A percentile compares a stretch with the other conserved stretches of the same genome.
Conservation (phyloP, 2,113 vertebrate genomes). For the Hypomesus transpacificus region DNA sequence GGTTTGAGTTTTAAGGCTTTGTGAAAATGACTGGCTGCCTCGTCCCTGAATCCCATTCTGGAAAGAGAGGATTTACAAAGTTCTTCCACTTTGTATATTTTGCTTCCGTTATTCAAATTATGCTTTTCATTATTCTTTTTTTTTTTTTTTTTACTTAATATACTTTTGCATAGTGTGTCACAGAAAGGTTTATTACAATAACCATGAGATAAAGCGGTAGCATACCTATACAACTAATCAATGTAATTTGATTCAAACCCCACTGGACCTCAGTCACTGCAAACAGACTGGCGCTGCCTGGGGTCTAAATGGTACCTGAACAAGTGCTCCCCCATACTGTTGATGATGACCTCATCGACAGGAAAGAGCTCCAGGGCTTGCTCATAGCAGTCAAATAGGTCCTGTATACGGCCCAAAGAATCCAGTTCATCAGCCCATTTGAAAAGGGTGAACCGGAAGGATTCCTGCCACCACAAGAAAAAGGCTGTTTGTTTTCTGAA, state of each 20-base stretch:
- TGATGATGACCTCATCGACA: conserved; percentile 90
- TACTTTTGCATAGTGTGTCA: neutral
- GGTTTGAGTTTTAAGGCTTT: conserved; percentile 93
- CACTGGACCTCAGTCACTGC: too few relatives aligned
- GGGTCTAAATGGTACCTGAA: conserved; percentile 78
- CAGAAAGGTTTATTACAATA: neutral
- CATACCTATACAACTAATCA: too few relatives aligned
- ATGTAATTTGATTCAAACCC: neutral
- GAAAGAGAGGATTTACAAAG: conserved; percentile 6
- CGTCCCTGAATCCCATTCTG: conserved; percentile 96
- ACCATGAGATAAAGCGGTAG: too few relatives aligned
- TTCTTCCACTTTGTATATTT: neutral
- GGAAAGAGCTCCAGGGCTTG: conserved; percentile 93
- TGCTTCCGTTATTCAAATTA: neutral
- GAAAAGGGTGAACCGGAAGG: conserved; percentile 91
- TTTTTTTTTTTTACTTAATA: too few relatives aligned
- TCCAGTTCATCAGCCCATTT: conserved; percentile 94
- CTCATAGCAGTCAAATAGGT: conserved; percentile 93
- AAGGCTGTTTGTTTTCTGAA: neutral
- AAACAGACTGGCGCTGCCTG: too few relatives aligned
- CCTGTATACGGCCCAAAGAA: conserved; percentile 83
- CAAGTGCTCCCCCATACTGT: conserved; percentile 98
- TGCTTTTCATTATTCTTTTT: neutral
- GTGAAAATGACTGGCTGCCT: conserved; percentile 93
- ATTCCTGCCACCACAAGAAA: conserved; percentile 74